A percentile compares a stretch with the other conserved stretches of the same genome.
Conservation (phyloP, 2,888 invertebrate species). For the Metalampra italica region DNA sequence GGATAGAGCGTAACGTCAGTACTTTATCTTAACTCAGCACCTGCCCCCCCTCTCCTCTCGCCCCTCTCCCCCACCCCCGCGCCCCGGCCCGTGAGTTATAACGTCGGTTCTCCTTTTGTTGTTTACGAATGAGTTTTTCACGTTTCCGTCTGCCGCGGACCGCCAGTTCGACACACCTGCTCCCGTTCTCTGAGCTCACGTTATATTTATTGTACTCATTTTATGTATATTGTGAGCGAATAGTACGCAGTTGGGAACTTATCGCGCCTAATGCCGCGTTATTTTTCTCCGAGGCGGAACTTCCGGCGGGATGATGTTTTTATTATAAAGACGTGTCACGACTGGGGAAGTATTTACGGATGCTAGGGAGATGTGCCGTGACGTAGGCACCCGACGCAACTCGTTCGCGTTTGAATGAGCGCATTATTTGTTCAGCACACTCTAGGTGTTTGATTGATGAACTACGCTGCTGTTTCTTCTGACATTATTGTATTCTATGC, state of each 20-base stretch:
- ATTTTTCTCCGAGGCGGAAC: constrained; percentile 40
- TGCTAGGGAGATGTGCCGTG: constrained; percentile 49
- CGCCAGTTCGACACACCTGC: constrained; percentile 64
- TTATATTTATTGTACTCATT: constrained; percentile 56
- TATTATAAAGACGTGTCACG: constrained; percentile 69
- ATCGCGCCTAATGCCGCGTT: constrained; percentile 62
- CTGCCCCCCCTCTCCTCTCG: no score
- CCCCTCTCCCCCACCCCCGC: constrained; percentile 27
- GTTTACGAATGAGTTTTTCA: constrained; percentile 73
- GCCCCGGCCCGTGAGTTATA: constrained; percentile 45
- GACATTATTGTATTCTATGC: constrained; percentile 9
- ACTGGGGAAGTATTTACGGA: constrained; percentile 58
- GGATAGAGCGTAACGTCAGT: constrained; percentile 63
- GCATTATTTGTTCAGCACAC: constrained; percentile 37
- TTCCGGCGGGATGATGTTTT: constrained; percentile 62
- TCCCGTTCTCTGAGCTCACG: constrained; percentile 36
- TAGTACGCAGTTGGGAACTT: constrained; percentile 62
- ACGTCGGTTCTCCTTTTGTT: constrained; percentile 63
- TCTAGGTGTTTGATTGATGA: constrained; percentile 37
- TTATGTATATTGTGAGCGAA: constrained; percentile 54
- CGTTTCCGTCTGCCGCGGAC: constrained; percentile 51
- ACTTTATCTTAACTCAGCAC: constrained; percentile 70
- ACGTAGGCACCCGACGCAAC: constrained; percentile 39
- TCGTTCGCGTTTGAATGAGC: constrained; percentile 47
- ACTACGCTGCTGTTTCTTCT: constrained; percentile 13